Conservation (phyloP, 2,797 vertebrate genomes). For the Acrossocheilus wenchowensis region DNA sequence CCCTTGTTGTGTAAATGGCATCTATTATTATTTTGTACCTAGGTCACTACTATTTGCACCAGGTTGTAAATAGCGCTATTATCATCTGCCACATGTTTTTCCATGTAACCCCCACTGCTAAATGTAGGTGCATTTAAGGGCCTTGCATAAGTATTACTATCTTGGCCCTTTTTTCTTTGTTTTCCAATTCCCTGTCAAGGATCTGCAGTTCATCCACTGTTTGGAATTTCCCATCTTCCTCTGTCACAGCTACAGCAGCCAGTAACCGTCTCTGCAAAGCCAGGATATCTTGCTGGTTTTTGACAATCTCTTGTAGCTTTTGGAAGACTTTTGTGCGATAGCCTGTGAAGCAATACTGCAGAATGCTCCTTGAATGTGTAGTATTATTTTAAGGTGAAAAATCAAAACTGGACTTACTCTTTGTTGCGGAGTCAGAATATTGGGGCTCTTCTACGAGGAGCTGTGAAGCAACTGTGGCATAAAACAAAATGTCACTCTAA, state of each 20-base stretch:
- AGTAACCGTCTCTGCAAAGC: not conserved
- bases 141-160: too few relatives aligned
- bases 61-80: too few relatives aligned
- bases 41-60: too few relatives aligned
- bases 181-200: not conserved
- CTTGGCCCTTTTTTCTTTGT: not conserved
- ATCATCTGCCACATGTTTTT: too few relatives aligned
- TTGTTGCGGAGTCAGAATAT: not conserved
- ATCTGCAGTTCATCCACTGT: not conserved
- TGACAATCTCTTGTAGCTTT: not conserved
- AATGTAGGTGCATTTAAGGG: too few relatives aligned
- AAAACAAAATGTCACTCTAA: not conserved
- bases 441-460: not conserved
- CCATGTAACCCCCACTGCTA: too few relatives aligned
- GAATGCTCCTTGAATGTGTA: not conserved
- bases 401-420: not conserved
- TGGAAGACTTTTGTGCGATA: not conserved
- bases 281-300: not conserved
- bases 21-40: too few relatives aligned
- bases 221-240: not conserved
- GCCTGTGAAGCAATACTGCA: not conserved
- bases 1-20: too few relatives aligned
- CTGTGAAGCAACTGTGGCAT: not conserved
- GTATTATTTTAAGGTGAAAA: not conserved
- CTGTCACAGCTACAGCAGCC: not conserved